A percentile compares a stretch with the other conserved stretches of the same genome.
Conservation (phyloP, 2,797 vertebrate genomes). For the Trematomus bernacchii region DNA sequence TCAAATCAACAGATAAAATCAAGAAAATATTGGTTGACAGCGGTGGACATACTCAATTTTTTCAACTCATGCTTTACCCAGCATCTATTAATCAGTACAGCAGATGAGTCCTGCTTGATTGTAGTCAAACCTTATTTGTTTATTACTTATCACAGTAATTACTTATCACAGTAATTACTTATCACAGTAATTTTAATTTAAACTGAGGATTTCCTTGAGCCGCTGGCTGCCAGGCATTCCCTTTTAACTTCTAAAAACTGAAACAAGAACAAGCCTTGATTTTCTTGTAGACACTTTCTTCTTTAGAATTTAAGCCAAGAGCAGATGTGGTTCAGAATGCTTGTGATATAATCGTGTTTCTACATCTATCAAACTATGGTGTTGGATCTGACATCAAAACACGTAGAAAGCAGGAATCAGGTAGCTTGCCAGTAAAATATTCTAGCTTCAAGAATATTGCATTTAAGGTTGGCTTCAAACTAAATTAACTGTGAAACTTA, state of each 20-base stretch:
- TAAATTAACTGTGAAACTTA: slow-evolving; percentile 28
- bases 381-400: slow-evolving; percentile 35
- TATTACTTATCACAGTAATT: background rate
- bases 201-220: slow-evolving; percentile 1
- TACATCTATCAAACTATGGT: slow-evolving; percentile 30
- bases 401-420: background rate
- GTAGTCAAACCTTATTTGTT: slow-evolving; percentile 25
- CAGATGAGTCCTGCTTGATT: slow-evolving; percentile 23
- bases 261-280: slow-evolving; percentile 18
- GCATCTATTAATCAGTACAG: slow-evolving; percentile 21
- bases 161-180: too few relatives aligned
- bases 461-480: slow-evolving; percentile 13
- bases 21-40: background rate
- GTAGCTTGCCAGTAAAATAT: slow-evolving; percentile 25
- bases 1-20: background rate
- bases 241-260: slow-evolving; percentile 27
- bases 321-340: slow-evolving; percentile 20
- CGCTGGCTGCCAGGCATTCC: slow-evolving; percentile 5
- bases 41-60: slow-evolving; percentile 1
- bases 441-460: slow-evolving; percentile 21
- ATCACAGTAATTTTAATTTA: background rate
- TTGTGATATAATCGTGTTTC: slow-evolving; percentile 19
- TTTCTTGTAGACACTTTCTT: background rate
- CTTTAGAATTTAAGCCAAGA: slow-evolving; percentile 27
- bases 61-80: slow-evolving; percentile 7